These are phyloP conservation scores for Amblyraja radiata DNA, from an alignment of 2,797 vertebrate genomes.

Conservation along the genomic window DNA sequence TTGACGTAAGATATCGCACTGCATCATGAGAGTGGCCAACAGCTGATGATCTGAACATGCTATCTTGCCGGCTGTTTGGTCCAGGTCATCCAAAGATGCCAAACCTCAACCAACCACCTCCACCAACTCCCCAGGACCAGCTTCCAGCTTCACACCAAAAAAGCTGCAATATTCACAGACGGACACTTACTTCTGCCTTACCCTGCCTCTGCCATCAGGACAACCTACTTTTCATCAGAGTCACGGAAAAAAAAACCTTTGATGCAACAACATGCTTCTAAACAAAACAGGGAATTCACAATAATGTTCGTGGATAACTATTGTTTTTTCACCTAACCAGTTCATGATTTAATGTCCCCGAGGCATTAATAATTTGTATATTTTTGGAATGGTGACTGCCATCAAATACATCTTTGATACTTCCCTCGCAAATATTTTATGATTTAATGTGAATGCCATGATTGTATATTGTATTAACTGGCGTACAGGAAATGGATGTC, in stretches of 20 bases:
- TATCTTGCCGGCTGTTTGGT: slow-evolving; percentile 58
- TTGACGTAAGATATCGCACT: slow-evolving; percentile 66
- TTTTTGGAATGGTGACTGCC: slow-evolving; percentile 31
- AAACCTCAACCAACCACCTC: slow-evolving; percentile 62
- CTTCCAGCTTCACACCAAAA: slow-evolving; percentile 66
- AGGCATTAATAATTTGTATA: slow-evolving; percentile 36
- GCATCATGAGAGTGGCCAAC: slow-evolving; percentile 57
- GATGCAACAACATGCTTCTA: slow-evolving; percentile 43
- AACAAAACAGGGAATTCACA: slow-evolving; percentile 13
- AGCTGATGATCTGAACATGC: slow-evolving; percentile 55
- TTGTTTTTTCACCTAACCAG: slow-evolving; percentile 1
- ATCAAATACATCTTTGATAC: slow-evolving; percentile 54
- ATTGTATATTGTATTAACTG: slow-evolving; percentile 60
- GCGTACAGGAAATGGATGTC: slow-evolving; percentile 54
- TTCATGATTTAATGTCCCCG: slow-evolving; percentile 34
- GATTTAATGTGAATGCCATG: slow-evolving; percentile 69
- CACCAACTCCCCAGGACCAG: slow-evolving; percentile 67
- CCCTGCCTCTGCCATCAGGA: slow-evolving; percentile 45
- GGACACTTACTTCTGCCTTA: slow-evolving; percentile 64
- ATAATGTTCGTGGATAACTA: slow-evolving; percentile 2
- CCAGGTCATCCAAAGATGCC: slow-evolving; percentile 63
- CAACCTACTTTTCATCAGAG: slow-evolving; percentile 49
- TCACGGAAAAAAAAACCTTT: slow-evolving; percentile 53
- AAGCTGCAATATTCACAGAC: slow-evolving; percentile 52
- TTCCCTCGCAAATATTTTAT: slow-evolving; percentile 50